Evolutionary conservation across 2,113 vertebrate species (phyloP).

Genomic region (Haemorhous mexicanus): DNA sequence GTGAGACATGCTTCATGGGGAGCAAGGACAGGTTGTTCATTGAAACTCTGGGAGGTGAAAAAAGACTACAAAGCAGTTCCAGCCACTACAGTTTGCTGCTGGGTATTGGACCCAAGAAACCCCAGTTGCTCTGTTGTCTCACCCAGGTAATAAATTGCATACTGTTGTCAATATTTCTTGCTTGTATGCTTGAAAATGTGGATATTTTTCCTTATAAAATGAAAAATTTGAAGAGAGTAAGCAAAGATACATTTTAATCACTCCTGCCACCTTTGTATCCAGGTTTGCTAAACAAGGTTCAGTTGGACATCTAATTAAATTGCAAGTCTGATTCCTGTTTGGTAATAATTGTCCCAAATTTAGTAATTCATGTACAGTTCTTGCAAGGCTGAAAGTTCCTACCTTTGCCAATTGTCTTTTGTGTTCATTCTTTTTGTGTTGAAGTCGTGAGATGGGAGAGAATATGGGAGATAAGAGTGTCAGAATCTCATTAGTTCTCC

Average conservation of each 20-base stretch:
- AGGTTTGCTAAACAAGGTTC: not conserved
- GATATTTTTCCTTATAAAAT: not conserved
- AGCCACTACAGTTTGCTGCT: not conserved
- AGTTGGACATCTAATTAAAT: not conserved
- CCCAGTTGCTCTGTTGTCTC: not conserved
- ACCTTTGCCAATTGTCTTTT: not conserved
- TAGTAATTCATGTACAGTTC: not conserved
- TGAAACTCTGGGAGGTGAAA: not conserved
- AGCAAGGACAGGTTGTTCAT: not conserved
- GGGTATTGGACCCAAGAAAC: not conserved
- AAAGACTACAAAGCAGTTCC: not conserved
- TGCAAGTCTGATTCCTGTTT: not conserved
- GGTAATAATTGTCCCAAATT: not conserved
- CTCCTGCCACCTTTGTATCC: not conserved
- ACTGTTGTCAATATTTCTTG: not conserved
- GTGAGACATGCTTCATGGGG: not conserved
- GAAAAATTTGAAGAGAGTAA: not conserved
- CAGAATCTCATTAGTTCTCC: not conserved
- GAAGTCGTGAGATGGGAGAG: not conserved
- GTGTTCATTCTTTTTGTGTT: not conserved
- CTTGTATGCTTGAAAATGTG: not conserved
- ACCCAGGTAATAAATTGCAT: not conserved
- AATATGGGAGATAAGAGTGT: not conserved
- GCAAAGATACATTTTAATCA: not conserved
- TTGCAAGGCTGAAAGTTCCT: not conserved